A percentile compares a stretch with the other conserved stretches of the same genome.
These are phyloP conservation scores for Zygaena filipendulae DNA, from an alignment of 2,888 invertebrate species.

Conservation along the genomic window DNA sequence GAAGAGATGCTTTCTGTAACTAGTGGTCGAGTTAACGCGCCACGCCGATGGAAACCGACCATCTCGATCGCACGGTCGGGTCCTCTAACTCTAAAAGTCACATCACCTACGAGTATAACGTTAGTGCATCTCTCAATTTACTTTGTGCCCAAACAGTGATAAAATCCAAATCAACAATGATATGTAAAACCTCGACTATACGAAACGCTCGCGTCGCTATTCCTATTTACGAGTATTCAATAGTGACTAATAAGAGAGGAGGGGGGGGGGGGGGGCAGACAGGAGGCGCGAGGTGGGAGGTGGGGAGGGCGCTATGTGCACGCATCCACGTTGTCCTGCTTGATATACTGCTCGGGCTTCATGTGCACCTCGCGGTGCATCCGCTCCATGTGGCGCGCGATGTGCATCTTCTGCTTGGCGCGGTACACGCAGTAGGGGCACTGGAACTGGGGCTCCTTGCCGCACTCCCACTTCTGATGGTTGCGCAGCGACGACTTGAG, in stretches of 20 bases:
- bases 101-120: too few relatives aligned
- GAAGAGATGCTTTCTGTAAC: constrained; percentile 20
- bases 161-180: constrained; percentile 16
- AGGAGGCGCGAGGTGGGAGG: constrained; percentile 15
- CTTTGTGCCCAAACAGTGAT: constrained; percentile 1
- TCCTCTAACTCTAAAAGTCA: too few relatives aligned
- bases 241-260: constrained; percentile 13
- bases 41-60: constrained; percentile 3
- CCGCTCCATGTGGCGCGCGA: constrained; percentile 83
- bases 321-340: constrained; percentile 62
- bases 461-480: constrained; percentile 89
- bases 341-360: constrained; percentile 59
- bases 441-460: constrained; percentile 85
- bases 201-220: constrained; percentile 11
- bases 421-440: constrained; percentile 87
- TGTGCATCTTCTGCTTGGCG: constrained; percentile 87
- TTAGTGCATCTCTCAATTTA: background rate
- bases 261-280: constrained; percentile 6
- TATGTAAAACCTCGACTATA: constrained; percentile 25
- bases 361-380: constrained; percentile 78
- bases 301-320: constrained; percentile 38
- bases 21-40: constrained; percentile 10
- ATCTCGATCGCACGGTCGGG: too few relatives aligned
- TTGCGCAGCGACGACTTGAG: constrained; percentile 86
- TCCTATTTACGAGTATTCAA: constrained; percentile 36